Percentiles rank a stretch among this genome's conserved stretches.
Conservation (phyloP, 2,113 vertebrate species). For the Verasper variegatus region DNA sequence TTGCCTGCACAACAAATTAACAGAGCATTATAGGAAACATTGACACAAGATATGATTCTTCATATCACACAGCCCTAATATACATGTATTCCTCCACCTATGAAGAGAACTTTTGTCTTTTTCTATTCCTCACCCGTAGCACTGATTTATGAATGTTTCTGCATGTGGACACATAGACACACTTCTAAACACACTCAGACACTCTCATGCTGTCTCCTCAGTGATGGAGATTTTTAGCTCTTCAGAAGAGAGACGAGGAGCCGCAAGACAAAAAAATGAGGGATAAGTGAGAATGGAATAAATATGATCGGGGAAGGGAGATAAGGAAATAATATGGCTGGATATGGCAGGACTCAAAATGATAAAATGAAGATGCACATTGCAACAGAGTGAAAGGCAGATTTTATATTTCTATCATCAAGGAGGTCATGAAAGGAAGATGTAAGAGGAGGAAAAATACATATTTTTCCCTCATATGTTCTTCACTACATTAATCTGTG, state of each 20-base stretch:
- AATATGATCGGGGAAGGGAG: background rate
- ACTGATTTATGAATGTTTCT: slow-evolving; percentile 13
- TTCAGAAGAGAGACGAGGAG: background rate
- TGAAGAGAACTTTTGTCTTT: background rate
- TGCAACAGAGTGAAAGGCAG: slow-evolving; percentile 29
- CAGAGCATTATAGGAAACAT: background rate
- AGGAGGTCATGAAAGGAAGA: slow-evolving; percentile 16
- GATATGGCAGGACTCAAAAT: background rate
- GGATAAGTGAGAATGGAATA: slow-evolving; percentile 5
- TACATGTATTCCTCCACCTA: slow-evolving; percentile 7
- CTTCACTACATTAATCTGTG: slow-evolving; percentile 74
- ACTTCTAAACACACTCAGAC: slow-evolving; percentile 18
- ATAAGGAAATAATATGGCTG: background rate
- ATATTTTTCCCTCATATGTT: background rate
- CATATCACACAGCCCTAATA: slow-evolving; percentile 36
- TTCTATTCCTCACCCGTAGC: background rate
- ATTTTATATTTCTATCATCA: slow-evolving; percentile 22
- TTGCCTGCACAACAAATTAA: no score
- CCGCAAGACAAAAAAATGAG: background rate
- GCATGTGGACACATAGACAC: background rate
- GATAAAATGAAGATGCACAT: background rate
- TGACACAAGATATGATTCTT: background rate
- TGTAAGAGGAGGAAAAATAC: background rate
- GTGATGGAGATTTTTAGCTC: slow-evolving; percentile 16
- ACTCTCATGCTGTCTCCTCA: slow-evolving; percentile 3